Evolutionary conservation across 1,140 invertebrate species (phyloP).

Genomic region (Ooceraea biroi): DNA sequence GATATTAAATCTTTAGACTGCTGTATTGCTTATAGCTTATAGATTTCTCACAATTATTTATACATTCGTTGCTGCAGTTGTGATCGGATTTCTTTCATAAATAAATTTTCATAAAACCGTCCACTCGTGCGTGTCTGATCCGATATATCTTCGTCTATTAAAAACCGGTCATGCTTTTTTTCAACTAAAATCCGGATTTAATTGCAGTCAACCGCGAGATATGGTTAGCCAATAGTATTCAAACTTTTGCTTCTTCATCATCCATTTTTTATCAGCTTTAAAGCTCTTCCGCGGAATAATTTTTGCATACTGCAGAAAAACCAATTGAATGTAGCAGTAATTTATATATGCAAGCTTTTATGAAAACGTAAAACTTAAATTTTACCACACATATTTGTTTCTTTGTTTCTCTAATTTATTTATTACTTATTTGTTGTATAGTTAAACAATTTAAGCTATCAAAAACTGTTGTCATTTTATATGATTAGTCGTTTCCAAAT

Average conservation of each 20-base stretch:
- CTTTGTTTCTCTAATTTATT: background rate
- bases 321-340: background rate
- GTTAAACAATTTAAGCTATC: background rate
- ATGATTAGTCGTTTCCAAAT: background rate
- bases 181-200: conserved; percentile 2
- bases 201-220: conserved; percentile 16
- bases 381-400: background rate
- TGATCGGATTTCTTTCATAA: background rate
- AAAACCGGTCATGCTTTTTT: conserved; percentile 7
- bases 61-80: background rate
- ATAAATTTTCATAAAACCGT: background rate
- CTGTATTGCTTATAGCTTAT: background rate
- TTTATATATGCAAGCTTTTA: background rate
- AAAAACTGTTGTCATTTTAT: background rate
- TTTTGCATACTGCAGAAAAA: conserved; percentile 1
- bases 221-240: conserved; percentile 27
- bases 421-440: background rate
- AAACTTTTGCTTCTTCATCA: conserved; percentile 30
- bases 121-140: background rate
- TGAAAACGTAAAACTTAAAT: background rate
- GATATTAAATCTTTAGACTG: no score
- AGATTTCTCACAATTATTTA: background rate
- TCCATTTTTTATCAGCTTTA: conserved; percentile 20
- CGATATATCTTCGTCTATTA: conserved; percentile 5
- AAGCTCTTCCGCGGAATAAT: conserved; percentile 12